Base-by-base conservation (phyloP, 2,797 vertebrate genomes). In the Melopsittacus undulatus region DNA sequence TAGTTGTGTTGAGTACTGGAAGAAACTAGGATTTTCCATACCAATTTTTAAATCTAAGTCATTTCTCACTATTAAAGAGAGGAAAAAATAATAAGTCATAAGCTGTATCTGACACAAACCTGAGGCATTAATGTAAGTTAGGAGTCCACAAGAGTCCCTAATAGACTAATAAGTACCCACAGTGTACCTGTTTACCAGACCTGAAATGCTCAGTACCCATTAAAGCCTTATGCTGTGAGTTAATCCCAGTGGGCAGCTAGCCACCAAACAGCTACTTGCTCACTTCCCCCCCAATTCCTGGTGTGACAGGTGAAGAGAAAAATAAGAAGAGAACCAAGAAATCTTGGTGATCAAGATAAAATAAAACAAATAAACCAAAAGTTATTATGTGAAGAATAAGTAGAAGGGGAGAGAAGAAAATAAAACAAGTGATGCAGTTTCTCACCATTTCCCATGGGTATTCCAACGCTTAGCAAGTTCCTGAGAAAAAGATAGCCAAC, bases 271-370 rank as follows among this genome's bases (percentile, higher is more conserved):
- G 23, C 10, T 19, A 46, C 10, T 62, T 69, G 6, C 13, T 46
- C 29, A n/a, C 24, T 54, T 54, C 5, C 15, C 15, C 22, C 3
- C 12, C 46, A 13, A 1, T 30, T 30, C 59, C 11, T 3, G 1
- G 30, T 26, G 17, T 32, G 30, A 34, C 10, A 81, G 15, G 23
- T 24, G 16, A 73, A 74, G 10, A 73, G 10, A 46, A 43, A 49
- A 32, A 20, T 22, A 48, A 79, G 18, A 79, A 26, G 11, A 63
- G 54, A 72, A 46, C 5, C 42, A 72, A 48, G 42, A 56, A 63
- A 48, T 18, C 30, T 27, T 72, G 14, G 5, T 3, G 7, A 8
- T 32, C 42, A 42, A 72, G 23, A 45, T 46, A 66, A 34, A 9
- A 57, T 56, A 14, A 56, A 56, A n/a, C 9, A 34, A 57, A n/a